A percentile compares a stretch with the other conserved stretches of the same genome.
Conservation (phyloP, 1,140 invertebrate species). For the Laupala kohalensis region DNA sequence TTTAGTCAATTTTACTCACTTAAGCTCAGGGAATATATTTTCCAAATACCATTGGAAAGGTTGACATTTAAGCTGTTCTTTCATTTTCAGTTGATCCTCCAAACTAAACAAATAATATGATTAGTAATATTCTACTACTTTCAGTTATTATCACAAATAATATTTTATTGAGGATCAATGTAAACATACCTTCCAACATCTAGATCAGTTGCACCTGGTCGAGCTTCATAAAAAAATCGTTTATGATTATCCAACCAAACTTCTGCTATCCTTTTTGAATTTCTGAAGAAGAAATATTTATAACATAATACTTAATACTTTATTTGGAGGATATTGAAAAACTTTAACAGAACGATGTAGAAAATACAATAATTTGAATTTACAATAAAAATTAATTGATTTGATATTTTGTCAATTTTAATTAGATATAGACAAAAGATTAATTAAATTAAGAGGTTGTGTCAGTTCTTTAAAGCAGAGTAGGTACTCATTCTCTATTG, state of each 20-base stretch:
- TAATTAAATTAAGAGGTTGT: no score
- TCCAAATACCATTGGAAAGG: constrained; percentile 90
- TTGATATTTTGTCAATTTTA: no score
- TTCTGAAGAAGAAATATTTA: constrained; percentile 16
- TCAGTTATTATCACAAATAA: no score
- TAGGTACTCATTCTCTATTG: no score
- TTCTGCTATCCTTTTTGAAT: constrained; percentile 28
- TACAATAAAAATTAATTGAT: no score
- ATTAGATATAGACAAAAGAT: no score
- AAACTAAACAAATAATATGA: constrained; percentile 12
- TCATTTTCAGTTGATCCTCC: constrained; percentile 46
- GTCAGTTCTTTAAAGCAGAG: no score
- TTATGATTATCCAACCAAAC: constrained; percentile 34
- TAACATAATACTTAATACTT: no score
- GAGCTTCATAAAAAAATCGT: constrained; percentile 25
- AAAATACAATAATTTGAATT: no score
- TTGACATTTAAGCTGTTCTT: constrained; percentile 63
- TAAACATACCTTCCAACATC: constrained; percentile 9
- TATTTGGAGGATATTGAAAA: no score
- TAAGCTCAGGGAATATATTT: constrained; percentile 75
- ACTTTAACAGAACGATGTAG: no score
- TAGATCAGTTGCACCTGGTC: constrained; percentile 14
- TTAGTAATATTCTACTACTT: no score
- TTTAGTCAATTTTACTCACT: constrained; percentile 2
- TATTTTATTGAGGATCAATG: not conserved